These are phyloP conservation scores for Phalacrocorax pelagicus DNA, from an alignment of 2,113 vertebrate species.

Conservation along the genomic window DNA sequence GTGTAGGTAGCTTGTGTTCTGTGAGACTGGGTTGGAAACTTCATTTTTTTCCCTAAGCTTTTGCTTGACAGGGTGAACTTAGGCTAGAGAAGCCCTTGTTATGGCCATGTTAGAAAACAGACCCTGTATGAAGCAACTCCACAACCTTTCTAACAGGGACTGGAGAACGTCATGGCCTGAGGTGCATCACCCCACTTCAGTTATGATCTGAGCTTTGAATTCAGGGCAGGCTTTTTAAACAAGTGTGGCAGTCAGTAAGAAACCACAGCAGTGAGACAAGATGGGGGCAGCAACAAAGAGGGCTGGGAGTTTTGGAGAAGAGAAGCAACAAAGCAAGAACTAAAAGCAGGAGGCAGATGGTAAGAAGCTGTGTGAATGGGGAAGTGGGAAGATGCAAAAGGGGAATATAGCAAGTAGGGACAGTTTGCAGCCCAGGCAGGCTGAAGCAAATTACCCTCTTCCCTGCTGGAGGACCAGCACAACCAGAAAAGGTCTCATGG, in stretches of 20 bases:
- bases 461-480: background rate
- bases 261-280: background rate
- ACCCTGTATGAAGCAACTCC: background rate
- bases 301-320: background rate
- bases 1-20: background rate
- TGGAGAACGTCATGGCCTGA: background rate
- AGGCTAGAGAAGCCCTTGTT: background rate
- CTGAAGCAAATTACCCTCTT: background rate
- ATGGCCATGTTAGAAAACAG: background rate
- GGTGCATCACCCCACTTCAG: background rate
- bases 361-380: background rate
- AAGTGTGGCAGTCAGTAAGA: background rate
- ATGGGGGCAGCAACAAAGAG: background rate
- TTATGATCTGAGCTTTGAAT: background rate
- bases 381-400: conserved; percentile 24
- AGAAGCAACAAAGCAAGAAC: conserved; percentile 37
- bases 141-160: background rate
- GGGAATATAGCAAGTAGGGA: background rate
- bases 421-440: background rate
- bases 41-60: background rate
- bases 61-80: background rate
- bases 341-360: conserved; percentile 7
- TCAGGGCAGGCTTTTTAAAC: background rate
- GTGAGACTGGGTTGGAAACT: background rate
- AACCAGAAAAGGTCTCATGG: background rate